Percentiles rank a stretch among this genome's conserved stretches.
These are phyloP conservation scores for Helicoverpa armigera DNA, from an alignment of 1,140 invertebrate species.

Conservation along the genomic window DNA sequence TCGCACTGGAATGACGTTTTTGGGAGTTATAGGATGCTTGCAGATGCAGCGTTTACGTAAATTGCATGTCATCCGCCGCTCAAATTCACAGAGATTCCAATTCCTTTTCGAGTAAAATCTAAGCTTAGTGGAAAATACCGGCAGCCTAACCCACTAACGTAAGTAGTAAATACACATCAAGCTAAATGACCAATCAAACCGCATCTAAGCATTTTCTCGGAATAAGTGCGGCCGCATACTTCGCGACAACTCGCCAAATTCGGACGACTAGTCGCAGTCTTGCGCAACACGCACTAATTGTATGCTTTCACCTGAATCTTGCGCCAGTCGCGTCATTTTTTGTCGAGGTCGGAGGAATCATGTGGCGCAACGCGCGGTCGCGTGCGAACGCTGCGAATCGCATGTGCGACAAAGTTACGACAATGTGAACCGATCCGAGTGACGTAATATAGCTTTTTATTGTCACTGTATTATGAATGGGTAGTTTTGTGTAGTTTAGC, in stretches of 20 bases:
- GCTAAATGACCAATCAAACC: slow-evolving; percentile 17
- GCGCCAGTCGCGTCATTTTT: slow-evolving; percentile 54
- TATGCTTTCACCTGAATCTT: slow-evolving; percentile 56
- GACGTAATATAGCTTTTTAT: slow-evolving; percentile 26
- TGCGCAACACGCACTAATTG: slow-evolving; percentile 56
- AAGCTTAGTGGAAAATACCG: slow-evolving; percentile 8
- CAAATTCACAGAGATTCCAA: not conserved
- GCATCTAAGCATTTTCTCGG: slow-evolving; percentile 33
- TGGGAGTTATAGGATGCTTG: too few species aligned
- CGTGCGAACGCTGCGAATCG: slow-evolving; percentile 39
- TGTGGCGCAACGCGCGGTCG: slow-evolving; percentile 30
- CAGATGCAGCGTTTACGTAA: too few species aligned
- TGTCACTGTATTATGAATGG: slow-evolving; percentile 19
- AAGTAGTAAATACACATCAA: not conserved
- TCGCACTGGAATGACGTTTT: too few species aligned
- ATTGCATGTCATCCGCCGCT: not conserved
- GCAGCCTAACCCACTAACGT: not conserved
- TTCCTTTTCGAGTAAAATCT: too few species aligned
- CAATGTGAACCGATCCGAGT: slow-evolving; percentile 32
- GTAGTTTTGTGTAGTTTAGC: slow-evolving; percentile 15
- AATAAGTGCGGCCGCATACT: slow-evolving; percentile 38
- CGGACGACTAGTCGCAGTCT: slow-evolving; percentile 40
- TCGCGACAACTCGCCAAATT: slow-evolving; percentile 50
- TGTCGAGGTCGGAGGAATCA: slow-evolving; percentile 47
- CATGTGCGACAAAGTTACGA: slow-evolving; percentile 39